A percentile compares a stretch with the other conserved stretches of the same genome.
Evolutionary conservation across 1,140 invertebrate genomes (phyloP).

Genomic region (Archivesica marissinica): DNA sequence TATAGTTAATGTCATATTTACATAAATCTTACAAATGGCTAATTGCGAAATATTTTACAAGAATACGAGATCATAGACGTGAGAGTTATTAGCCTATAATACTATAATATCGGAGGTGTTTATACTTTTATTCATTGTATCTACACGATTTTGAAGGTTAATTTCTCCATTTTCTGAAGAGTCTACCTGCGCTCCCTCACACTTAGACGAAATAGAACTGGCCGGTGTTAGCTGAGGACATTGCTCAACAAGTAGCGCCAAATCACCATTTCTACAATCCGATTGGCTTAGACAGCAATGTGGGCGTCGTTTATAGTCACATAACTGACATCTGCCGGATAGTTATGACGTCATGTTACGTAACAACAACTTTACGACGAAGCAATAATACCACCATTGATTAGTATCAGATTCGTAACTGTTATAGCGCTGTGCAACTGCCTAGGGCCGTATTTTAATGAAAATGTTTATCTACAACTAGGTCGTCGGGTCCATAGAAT

Average conservation of each 20-base stretch:
- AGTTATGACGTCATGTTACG: constrained; percentile 43
- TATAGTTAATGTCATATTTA: too few species aligned
- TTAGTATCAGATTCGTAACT: constrained; percentile 20
- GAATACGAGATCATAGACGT: too few species aligned
- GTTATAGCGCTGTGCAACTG: constrained; percentile 20
- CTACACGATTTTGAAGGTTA: background rate
- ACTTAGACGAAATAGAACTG: background rate
- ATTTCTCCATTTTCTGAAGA: background rate
- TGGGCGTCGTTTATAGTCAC: background rate
- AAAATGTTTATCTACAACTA: background rate
- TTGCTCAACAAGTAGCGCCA: constrained; percentile 6
- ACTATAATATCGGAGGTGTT: background rate
- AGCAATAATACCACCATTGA: constrained; percentile 33
- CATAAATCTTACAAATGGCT: too few species aligned
- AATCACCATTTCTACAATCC: background rate
- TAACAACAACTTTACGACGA: constrained; percentile 6
- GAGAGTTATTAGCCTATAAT: too few species aligned
- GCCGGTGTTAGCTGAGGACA: constrained; percentile 44
- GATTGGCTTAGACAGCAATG: background rate
- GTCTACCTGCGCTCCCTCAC: background rate
- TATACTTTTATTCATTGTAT: background rate
- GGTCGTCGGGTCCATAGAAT: constrained; percentile 27
- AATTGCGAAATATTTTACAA: too few species aligned
- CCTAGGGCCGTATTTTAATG: constrained; percentile 20
- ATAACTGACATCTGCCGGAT: constrained; percentile 26